Evolutionary conservation across 2,888 invertebrate species (phyloP), one percentile per base, ranked within the genome.

Genomic region (Mylabris sibirica): DNA sequence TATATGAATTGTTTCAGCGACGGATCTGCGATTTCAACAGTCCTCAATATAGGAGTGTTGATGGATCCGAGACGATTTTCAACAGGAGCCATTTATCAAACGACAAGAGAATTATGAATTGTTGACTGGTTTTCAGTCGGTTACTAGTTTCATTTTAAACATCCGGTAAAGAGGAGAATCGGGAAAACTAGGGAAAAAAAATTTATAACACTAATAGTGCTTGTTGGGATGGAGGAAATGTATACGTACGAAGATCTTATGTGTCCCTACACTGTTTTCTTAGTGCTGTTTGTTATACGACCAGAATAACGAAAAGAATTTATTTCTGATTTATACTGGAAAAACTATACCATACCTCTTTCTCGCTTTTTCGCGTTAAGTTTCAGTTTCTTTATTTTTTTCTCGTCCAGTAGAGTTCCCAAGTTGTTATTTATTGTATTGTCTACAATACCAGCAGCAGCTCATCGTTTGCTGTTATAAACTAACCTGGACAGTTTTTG

Each of bases 361-460:
- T 9, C 20, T 22, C 9, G 17, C 49, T 49, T 49, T 9, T 49
- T 49, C 9, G 2, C 20, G 11, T 49, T 20, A 3, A 2, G n/a
- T n/a, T n/a, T n/a, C n/a, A n/a, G n/a, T n/a, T n/a, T n/a, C n/a
- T n/a, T n/a, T n/a, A n/a, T 44, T 20, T 49, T 20, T 49, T 20
- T 20, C 9, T 44, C 17, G n/a, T 44, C 17, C 17, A 44, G 20
- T 17, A 11, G 20, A 49, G 49, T 49, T 20, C 49, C 49, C 20
- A 20, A 53, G 12, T 4, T 1, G 24, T 53, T 53, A 53, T 53
- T 53, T 53, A 53, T 53, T 11, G 53, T 4, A 53, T 53, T 53
- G 53, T 53, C 53, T 22, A 53, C 53, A 53, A 53, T 53, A 53
- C 53, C 53, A 24, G 53, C 53, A 24, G 53, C 53, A 53, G 53